phyloP scores from a whole-genome alignment of 2,888 invertebrate species.

The Coleophora flavipennella region DNA sequence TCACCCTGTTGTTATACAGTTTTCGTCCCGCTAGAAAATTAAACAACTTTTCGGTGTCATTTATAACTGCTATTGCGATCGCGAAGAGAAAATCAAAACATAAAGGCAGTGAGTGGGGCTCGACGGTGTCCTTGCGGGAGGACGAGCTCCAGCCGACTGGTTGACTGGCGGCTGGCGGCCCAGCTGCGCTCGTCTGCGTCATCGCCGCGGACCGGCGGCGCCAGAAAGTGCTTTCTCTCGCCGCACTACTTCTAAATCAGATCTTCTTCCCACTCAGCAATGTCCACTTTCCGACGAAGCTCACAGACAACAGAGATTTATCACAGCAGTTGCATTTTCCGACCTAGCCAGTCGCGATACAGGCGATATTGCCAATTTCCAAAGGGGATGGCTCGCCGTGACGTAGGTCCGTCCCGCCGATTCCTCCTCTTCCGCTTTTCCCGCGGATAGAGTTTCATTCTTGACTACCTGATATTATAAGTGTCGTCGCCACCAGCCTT shows the following conservation, averaged over 20 bases:
- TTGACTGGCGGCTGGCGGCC: slow-evolving; percentile 26
- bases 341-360: no score
- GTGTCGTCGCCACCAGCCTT: slow-evolving; percentile 16
- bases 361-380: no score
- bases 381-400: slow-evolving; percentile 21
- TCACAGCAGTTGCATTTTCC: slow-evolving; percentile 23
- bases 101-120: slow-evolving; percentile 12
- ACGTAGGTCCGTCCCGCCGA: slow-evolving; percentile 46
- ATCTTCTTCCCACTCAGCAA: slow-evolving; percentile 35
- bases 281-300: slow-evolving; percentile 17
- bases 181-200: slow-evolving; percentile 57
- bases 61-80: slow-evolving; percentile 27
- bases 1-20: slow-evolving; percentile 19
- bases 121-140: slow-evolving; percentile 34
- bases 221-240: slow-evolving; percentile 70
- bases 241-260: slow-evolving; percentile 28
- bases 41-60: slow-evolving; percentile 32
- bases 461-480: slow-evolving; percentile 43
- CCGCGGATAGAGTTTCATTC: slow-evolving; percentile 53
- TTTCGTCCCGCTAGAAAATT: slow-evolving; percentile 19
- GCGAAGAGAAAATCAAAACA: slow-evolving; percentile 17
- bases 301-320: not conserved
- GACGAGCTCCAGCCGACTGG: slow-evolving; percentile 50
- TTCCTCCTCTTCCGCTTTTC: slow-evolving; percentile 56
- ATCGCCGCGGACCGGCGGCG: slow-evolving; percentile 50